Conservation (phyloP, 2,113 vertebrate species). For the Xyrauchen texanus region DNA sequence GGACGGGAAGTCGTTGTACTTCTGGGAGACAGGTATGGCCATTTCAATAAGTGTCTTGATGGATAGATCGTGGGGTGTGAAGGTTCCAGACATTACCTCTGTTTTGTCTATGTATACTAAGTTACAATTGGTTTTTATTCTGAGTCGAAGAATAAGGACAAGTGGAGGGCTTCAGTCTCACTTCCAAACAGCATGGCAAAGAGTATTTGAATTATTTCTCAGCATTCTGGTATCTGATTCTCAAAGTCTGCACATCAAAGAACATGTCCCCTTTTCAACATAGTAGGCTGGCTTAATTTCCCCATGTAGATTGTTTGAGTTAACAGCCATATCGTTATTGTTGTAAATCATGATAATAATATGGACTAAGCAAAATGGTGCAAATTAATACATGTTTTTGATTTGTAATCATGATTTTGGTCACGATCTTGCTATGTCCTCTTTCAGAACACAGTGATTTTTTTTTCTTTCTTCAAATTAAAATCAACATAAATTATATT, state of each 20-base stretch:
- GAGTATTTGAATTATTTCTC: slow-evolving; percentile 32
- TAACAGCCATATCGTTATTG: not conserved
- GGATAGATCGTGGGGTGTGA: slow-evolving; percentile 29
- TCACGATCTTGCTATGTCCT: too few species aligned
- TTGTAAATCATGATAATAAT: too few species aligned
- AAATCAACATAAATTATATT: too few species aligned
- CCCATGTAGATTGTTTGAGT: slow-evolving; percentile 1
- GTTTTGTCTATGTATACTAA: not conserved
- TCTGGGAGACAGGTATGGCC: slow-evolving; percentile 93
- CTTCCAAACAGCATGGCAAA: slow-evolving; percentile 16
- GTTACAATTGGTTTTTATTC: not conserved
- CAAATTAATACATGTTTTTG: not conserved
- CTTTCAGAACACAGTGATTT: too few species aligned
- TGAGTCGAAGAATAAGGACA: not conserved
- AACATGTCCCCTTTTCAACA: slow-evolving; percentile 24
- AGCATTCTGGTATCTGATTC: slow-evolving; percentile 21
- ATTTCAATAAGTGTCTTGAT: slow-evolving; percentile 49
- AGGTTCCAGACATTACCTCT: not conserved
- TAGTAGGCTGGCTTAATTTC: slow-evolving; percentile 20
- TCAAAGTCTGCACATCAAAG: slow-evolving; percentile 8
- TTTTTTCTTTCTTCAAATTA: not conserved
- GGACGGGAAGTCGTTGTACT: slow-evolving; percentile 84
- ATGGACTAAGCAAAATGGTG: too few species aligned
- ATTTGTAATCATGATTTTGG: too few species aligned
- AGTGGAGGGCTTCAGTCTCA: slow-evolving; percentile 23